Evolutionary conservation across 1,140 invertebrate species (phyloP).

Genomic region (Dufourea novaeangliae): DNA sequence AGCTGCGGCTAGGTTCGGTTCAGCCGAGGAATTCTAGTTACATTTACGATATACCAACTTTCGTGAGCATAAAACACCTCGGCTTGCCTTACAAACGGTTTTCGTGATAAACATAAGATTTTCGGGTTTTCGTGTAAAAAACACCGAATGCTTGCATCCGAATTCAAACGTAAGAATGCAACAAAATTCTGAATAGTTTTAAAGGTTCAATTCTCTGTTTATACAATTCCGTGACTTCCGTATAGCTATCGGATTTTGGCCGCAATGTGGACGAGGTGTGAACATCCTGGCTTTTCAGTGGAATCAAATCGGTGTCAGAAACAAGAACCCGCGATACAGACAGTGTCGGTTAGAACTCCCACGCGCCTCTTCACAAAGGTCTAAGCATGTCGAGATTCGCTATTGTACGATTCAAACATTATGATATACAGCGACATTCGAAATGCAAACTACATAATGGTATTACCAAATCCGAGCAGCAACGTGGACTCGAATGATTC

Average conservation of each 20-base stretch:
- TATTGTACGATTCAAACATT: not conserved
- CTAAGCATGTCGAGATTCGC: not conserved
- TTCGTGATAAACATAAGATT: not conserved
- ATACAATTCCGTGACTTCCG: no score
- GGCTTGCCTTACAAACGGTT: not conserved
- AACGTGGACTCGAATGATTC: no score
- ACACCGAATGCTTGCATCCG: no score
- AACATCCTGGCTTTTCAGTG: not conserved
- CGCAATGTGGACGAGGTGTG: not conserved
- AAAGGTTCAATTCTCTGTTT: no score
- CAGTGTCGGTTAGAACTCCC: not conserved
- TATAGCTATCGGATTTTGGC: no score
- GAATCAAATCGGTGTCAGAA: constrained; percentile 6
- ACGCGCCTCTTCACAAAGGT: not conserved
- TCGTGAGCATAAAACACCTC: not conserved
- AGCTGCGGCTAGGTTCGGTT: no score
- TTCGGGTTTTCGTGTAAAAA: no score
- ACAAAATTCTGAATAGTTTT: no score
- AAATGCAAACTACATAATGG: not conserved
- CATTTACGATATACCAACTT: not conserved
- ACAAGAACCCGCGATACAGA: not conserved
- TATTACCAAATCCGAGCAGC: no score
- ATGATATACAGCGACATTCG: not conserved
- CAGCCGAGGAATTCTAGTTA: not conserved
- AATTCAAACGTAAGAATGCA: no score